A percentile compares a stretch with the other conserved stretches of the same genome.
These are phyloP conservation scores for Phyllotreta cruciferae DNA, from an alignment of 2,888 invertebrate genomes.

Conservation along the genomic window DNA sequence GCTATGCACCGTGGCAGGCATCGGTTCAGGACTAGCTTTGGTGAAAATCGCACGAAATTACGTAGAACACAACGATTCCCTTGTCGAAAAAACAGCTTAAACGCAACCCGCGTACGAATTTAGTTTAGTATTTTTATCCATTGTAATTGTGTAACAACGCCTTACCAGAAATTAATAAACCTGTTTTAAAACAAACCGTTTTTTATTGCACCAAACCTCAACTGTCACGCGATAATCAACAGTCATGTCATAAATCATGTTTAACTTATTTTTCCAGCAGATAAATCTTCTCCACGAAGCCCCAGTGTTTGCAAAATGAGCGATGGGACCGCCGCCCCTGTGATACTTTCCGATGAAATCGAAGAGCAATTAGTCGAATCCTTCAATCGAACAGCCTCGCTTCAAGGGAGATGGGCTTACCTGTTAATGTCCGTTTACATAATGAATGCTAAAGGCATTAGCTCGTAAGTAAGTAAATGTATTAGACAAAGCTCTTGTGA, in stretches of 20 bases:
- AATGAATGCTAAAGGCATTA: constrained; percentile 50
- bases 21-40: constrained; percentile 73
- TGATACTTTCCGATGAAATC: no score
- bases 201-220: no score
- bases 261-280: no score
- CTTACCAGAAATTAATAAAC: constrained; percentile 1
- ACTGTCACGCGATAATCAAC: no score
- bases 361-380: constrained; percentile 24
- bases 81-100: constrained; percentile 40
- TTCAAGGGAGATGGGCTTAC: constrained; percentile 56
- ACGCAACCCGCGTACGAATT: not conserved
- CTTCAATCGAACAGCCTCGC: constrained; percentile 47
- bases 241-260: no score
- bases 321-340: no score
- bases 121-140: constrained; percentile 11
- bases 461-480: constrained; percentile 44
- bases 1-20: constrained; percentile 71
- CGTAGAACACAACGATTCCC: constrained; percentile 54
- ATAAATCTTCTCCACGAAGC: no score
- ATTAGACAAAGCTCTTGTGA: no score
- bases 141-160: constrained; percentile 8
- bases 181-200: not conserved
- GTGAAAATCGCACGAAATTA: constrained; percentile 59
- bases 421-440: constrained; percentile 56
- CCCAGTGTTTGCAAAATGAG: no score